Evolutionary conservation across 2,797 vertebrate genomes (phyloP).

Genomic region (Scarus forsteni): DNA sequence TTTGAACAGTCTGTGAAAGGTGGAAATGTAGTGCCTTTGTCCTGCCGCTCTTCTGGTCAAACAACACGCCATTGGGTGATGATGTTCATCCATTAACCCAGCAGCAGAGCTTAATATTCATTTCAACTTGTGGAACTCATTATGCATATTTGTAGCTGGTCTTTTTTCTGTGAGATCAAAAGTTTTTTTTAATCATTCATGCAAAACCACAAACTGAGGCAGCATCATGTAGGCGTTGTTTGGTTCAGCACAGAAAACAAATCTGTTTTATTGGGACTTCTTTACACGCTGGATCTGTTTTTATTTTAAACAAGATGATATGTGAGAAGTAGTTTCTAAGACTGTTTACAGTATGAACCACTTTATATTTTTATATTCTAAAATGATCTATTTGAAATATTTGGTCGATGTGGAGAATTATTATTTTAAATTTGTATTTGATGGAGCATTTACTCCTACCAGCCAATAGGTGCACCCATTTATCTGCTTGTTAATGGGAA

Average conservation of each 20-base stretch:
- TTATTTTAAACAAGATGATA: no score
- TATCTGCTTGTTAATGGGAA: no score
- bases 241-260: background rate
- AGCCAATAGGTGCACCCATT: no score
- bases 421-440: no score
- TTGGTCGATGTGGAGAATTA: no score
- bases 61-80: background rate
- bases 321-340: no score
- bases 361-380: no score
- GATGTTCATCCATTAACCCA: background rate
- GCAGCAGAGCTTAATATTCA: background rate
- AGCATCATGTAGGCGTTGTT: background rate
- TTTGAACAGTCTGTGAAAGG: background rate
- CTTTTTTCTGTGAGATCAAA: background rate
- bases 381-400: no score
- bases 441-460: no score
- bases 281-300: background rate
- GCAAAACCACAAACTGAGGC: background rate
- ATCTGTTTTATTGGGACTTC: background rate
- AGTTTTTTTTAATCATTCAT: background rate
- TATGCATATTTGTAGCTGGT: background rate
- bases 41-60: background rate
- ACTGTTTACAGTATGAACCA: no score
- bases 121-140: background rate
- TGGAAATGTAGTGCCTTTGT: background rate